phyloP scores from a whole-genome alignment of 2,888 invertebrate species.

The Ennomos fuscantarius region DNA sequence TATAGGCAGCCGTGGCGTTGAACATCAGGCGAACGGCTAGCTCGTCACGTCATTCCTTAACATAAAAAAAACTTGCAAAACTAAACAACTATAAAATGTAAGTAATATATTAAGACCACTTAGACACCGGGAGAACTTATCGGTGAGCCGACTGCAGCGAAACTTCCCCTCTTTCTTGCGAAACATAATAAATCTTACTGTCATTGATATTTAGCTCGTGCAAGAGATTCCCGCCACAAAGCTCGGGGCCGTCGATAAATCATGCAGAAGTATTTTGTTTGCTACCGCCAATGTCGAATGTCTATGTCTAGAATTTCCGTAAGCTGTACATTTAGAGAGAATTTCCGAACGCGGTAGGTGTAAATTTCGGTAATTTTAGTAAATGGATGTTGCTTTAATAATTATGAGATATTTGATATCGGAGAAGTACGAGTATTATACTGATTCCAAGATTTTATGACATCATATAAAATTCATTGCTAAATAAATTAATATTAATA shows the following conservation, averaged over 20 bases:
- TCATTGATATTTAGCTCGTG: conserved; percentile 79
- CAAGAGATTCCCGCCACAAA: conserved; percentile 61
- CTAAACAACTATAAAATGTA: conserved; percentile 21
- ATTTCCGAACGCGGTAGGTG: conserved; percentile 35
- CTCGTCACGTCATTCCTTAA: too few species aligned
- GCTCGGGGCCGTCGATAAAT: conserved; percentile 67
- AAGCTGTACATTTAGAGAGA: conserved; percentile 9
- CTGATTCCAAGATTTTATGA: too few species aligned
- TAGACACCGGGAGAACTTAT: conserved; percentile 68
- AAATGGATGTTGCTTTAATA: background rate
- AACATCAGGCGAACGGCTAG: too few species aligned
- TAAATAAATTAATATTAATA: too few species aligned
- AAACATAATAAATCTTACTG: conserved; percentile 80
- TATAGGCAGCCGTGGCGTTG: too few species aligned
- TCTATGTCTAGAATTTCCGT: conserved; percentile 17
- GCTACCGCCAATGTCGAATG: conserved; percentile 49
- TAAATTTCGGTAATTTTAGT: conserved; percentile 32
- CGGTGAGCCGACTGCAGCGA: conserved; percentile 72
- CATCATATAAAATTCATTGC: too few species aligned
- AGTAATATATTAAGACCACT: conserved; percentile 71
- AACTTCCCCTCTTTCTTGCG: conserved; percentile 70
- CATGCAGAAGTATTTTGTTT: conserved; percentile 71
- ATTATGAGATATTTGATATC: too few species aligned
- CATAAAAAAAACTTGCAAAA: conserved; percentile 1
- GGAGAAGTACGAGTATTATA: too few species aligned